A percentile compares a stretch with the other conserved stretches of the same genome.
phyloP scores from a whole-genome alignment of 2,113 vertebrate species.

The Pionites leucogaster region DNA sequence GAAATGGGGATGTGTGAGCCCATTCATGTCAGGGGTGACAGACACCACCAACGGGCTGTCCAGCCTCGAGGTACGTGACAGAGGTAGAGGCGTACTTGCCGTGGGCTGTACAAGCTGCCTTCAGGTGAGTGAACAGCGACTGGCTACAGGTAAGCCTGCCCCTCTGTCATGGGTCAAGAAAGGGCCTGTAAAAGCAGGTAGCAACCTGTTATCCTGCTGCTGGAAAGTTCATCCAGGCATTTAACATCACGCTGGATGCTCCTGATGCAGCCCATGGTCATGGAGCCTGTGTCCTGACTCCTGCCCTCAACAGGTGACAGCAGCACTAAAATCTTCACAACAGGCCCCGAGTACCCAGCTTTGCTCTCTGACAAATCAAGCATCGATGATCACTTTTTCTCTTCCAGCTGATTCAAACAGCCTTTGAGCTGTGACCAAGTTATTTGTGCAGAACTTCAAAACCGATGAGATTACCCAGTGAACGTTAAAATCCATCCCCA shows the following conservation, averaged over 20 bases:
- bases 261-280: accelerated
- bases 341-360: not conserved
- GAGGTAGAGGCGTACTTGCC: not conserved
- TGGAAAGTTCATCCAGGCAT: not conserved
- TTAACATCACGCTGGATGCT: not conserved
- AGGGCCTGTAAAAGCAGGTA: not conserved
- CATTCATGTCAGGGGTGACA: not conserved
- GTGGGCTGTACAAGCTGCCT: accelerated
- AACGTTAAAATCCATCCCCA: accelerated
- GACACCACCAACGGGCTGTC: accelerated
- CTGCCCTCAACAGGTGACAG: not conserved
- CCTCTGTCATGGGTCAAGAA: accelerated
- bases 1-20: accelerated
- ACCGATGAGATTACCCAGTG: not conserved
- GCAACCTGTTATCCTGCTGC: not conserved
- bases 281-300: not conserved
- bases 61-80: accelerated
- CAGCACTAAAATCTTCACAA: not conserved
- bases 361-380: not conserved
- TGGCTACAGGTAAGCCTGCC: not conserved
- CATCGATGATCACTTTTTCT: not conserved
- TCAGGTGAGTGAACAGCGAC: accelerated
- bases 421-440: not conserved
- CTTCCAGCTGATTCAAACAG: not conserved
- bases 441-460: not conserved